Evolutionary conservation across 2,888 invertebrate species (phyloP).

Genomic region (Ochlodes sylvanus): DNA sequence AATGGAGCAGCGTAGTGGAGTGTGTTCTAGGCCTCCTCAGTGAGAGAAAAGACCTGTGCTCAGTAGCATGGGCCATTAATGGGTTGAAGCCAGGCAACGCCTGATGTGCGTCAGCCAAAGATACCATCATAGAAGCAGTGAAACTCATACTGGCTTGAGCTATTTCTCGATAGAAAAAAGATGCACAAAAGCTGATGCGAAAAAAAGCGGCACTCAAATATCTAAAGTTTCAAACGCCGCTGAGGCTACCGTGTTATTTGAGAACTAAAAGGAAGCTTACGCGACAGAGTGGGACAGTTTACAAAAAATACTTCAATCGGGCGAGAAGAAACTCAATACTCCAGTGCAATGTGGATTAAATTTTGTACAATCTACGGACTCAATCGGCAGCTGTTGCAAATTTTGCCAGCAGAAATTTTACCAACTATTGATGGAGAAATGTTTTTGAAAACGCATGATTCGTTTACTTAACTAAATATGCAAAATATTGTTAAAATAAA

Average conservation of each 20-base stretch:
- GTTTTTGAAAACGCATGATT: conserved; percentile 56
- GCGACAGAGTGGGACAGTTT: conserved; percentile 74
- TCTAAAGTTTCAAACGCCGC: conserved; percentile 62
- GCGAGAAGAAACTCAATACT: conserved; percentile 79
- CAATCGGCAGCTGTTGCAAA: conserved; percentile 78
- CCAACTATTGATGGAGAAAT: conserved; percentile 66
- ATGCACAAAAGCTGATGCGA: conserved; percentile 63
- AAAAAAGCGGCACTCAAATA: conserved; percentile 61
- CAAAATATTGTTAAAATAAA: conserved; percentile 51
- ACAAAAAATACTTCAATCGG: conserved; percentile 75
- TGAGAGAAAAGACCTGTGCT: too few species aligned
- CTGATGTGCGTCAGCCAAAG: conserved; percentile 47
- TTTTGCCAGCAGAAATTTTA: conserved; percentile 71
- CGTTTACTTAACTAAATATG: conserved; percentile 48
- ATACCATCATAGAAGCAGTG: conserved; percentile 41
- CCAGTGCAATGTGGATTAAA: conserved; percentile 76
- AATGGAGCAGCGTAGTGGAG: too few species aligned
- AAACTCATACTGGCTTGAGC: neutral
- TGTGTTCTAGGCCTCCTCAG: too few species aligned
- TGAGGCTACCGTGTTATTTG: conserved; percentile 79
- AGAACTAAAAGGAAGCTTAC: conserved; percentile 75
- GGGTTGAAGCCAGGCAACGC: too few species aligned
- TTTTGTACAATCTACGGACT: conserved; percentile 78
- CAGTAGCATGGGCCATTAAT: too few species aligned
- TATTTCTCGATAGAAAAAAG: conserved; percentile 48